These are phyloP conservation scores for Graphium colonna DNA, from an alignment of 2,888 invertebrate species.

Conservation along the genomic window DNA sequence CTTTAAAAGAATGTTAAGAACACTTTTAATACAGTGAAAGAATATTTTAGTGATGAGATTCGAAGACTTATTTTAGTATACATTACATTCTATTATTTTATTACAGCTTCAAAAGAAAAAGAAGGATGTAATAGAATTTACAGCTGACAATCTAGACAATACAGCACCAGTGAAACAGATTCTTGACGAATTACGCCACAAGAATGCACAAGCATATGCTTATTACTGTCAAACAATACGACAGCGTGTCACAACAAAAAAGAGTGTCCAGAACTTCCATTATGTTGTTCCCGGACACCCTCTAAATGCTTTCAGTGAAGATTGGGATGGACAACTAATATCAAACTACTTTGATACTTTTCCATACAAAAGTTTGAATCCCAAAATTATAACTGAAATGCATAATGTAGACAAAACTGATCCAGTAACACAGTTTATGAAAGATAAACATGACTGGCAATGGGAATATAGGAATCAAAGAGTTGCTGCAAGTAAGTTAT, in stretches of 20 bases:
- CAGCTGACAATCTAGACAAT: slow-evolving; percentile 46
- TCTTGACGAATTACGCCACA: slow-evolving; percentile 42
- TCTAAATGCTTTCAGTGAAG: slow-evolving; percentile 47
- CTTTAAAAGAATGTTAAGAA: no score
- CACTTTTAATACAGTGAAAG: no score
- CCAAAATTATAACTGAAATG: slow-evolving; percentile 51
- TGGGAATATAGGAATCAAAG: slow-evolving; percentile 28
- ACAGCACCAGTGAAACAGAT: slow-evolving; percentile 49
- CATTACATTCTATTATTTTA: no score
- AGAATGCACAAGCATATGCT: slow-evolving; percentile 42
- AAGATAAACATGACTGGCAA: slow-evolving; percentile 53
- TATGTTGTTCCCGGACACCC: slow-evolving; percentile 49
- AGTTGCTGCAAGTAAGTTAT: slow-evolving; percentile 39
- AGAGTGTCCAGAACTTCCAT: slow-evolving; percentile 35
- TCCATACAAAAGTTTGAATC: slow-evolving; percentile 52
- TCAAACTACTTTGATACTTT: slow-evolving; percentile 58
- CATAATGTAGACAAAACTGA: slow-evolving; percentile 45
- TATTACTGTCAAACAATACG: slow-evolving; percentile 45
- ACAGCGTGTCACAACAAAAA: slow-evolving; percentile 34
- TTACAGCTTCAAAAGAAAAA: slow-evolving; percentile 24
- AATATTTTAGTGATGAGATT: no score
- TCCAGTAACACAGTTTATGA: slow-evolving; percentile 51
- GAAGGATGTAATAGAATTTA: slow-evolving; percentile 32
- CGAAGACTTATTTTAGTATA: no score
- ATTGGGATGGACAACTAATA: slow-evolving; percentile 61